A percentile compares a stretch with the other conserved stretches of the same genome.
phyloP scores from a whole-genome alignment of 2,797 vertebrate genomes.

The Eulemur albifrons region DNA sequence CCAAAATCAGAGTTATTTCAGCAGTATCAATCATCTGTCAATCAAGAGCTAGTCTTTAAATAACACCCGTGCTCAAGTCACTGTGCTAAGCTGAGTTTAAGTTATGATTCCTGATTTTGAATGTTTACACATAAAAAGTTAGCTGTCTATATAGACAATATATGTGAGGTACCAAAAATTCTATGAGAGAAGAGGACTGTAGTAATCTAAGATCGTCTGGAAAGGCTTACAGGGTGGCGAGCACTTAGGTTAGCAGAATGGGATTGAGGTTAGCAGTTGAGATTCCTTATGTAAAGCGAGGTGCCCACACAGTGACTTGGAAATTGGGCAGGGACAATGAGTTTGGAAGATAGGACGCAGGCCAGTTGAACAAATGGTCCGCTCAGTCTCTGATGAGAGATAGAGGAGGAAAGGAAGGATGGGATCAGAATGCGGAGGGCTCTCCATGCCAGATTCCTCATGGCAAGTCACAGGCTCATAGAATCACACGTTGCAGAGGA shows the following conservation, averaged over 20 bases:
- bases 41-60: conserved; percentile 40
- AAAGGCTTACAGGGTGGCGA: background rate
- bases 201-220: background rate
- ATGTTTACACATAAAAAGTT: background rate
- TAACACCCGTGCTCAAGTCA: background rate
- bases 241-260: background rate
- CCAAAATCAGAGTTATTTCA: conserved; percentile 45
- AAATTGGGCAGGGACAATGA: background rate
- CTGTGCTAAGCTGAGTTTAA: background rate
- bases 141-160: background rate
- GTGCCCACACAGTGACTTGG: background rate
- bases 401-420: background rate
- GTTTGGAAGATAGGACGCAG: background rate
- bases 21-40: conserved; percentile 28
- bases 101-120: conserved; percentile 1
- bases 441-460: background rate
- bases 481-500: background rate
- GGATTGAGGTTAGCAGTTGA: background rate
- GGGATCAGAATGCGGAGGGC: background rate
- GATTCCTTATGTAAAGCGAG: background rate
- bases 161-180: background rate
- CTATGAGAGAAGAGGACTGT: background rate
- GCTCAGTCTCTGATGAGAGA: background rate
- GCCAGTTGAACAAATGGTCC: background rate
- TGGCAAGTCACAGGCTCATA: background rate